Conservation (phyloP, 1,140 invertebrate species). For the Drosophila mauritiana region DNA sequence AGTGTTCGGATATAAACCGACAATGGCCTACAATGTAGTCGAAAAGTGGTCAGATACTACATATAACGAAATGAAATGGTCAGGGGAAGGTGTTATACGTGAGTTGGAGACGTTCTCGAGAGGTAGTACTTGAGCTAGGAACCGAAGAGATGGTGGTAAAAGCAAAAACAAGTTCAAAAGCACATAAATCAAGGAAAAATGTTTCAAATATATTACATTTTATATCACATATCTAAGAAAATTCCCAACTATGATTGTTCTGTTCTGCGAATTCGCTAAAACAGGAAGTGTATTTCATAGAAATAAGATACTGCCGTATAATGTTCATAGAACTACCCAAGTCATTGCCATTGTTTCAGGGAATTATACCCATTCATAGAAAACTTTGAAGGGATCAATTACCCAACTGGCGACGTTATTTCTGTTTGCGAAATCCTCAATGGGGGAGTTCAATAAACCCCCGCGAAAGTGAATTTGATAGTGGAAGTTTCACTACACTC, state of each 20-base stretch:
- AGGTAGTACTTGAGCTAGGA: not conserved
- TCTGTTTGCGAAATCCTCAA: constrained; percentile 17
- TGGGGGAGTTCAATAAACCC: constrained; percentile 45
- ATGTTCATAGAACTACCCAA: not conserved
- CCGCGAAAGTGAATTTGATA: constrained; percentile 39
- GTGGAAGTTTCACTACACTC: constrained; percentile 28
- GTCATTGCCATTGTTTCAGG: not conserved
- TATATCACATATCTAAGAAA: too few species aligned
- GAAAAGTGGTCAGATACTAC: not conserved
- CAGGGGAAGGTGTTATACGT: constrained; percentile 20
- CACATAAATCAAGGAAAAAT: not conserved
- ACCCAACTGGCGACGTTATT: constrained; percentile 13
- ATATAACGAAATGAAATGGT: not conserved
- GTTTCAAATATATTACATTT: too few species aligned
- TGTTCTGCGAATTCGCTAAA: not conserved
- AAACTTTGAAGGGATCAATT: constrained; percentile 10
- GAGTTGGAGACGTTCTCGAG: constrained; percentile 4
- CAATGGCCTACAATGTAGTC: constrained; percentile 35
- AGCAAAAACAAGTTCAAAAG: not conserved
- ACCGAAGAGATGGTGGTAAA: not conserved
- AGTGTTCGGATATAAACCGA: constrained; percentile 36
- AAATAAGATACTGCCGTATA: not conserved
- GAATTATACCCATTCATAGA: constrained; percentile 21
- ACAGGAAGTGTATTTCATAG: constrained; percentile 2
- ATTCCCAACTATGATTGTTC: too few species aligned